Base-by-base conservation (phyloP, 2,797 vertebrate genomes). In the Mareca strepera region DNA sequence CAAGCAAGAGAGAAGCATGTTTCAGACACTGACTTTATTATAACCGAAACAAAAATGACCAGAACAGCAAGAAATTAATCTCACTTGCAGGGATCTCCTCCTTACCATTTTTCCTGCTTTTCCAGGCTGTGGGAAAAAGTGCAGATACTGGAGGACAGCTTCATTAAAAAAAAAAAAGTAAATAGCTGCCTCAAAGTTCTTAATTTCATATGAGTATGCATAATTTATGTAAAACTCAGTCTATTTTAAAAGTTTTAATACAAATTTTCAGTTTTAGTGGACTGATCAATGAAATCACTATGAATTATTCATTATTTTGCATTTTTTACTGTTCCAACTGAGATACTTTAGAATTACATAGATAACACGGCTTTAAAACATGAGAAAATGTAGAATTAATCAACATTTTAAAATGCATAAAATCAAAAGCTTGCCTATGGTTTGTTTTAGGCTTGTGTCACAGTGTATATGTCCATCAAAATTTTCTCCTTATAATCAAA, bases 391-490 rank as follows among this genome's bases (percentile, higher is more conserved):
- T 55, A 50, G 22, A 80, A 52, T 77, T 50, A 79, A 58, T 80
- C 52, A 20, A 56, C 31, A 18, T 69, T 82, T 82, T 33, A 44
- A 81, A 44, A 35, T 59, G 31, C 43, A 15, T 44, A 9, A 88
- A 48, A 75, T 48, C 17, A n/a, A 44, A 35, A 70, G 5, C 35
- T 86, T 66, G 3, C 10, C 11, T 67, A 31, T 76, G 31, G 17
- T 66, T 6, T 33, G 41, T 20, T 55, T 85, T 63, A 73, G 60
- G 6, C 4, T 33, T 52, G 29, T 41, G 31, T n/a, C 31, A 29
- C 39, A 12, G 9, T 21, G 4, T 8, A 9, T 29, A 7, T 0
- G 2, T 44, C 48, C 48, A 44, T 46, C 11, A 53, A 22, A 52
- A 21, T 41, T 35, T 82, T 70, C 56, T 66, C 64, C 14, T 70